phyloP scores from a whole-genome alignment of 53 echinoderm and acorn worm species.

The Holothuria scabra region DNA sequence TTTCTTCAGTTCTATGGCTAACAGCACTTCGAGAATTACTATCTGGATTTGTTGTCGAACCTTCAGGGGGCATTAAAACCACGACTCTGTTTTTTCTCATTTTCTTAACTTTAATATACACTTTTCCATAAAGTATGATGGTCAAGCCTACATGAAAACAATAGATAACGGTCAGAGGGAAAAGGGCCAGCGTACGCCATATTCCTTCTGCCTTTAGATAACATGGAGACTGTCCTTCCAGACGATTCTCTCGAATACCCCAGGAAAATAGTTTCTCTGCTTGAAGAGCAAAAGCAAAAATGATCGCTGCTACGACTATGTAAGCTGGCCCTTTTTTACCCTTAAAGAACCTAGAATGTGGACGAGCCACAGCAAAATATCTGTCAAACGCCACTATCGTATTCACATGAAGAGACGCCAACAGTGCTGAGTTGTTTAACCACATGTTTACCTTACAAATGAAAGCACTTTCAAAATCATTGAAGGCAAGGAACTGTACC shows the following conservation, averaged over 20 bases:
- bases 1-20: too few species aligned
- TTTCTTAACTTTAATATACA: not conserved
- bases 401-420: constrained; percentile 17
- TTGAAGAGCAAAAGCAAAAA: not conserved
- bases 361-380: constrained; percentile 8
- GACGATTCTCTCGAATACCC: not conserved
- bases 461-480: not conserved
- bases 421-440: not conserved
- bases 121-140: not conserved
- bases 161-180: not conserved
- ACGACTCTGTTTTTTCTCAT: not conserved
- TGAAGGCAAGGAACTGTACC: not conserved
- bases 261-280: not conserved
- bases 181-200: not conserved
- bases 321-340: not conserved
- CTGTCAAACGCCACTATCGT: constrained; percentile 24
- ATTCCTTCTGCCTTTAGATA: not conserved
- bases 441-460: constrained; percentile 6
- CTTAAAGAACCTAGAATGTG: not conserved
- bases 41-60: not conserved
- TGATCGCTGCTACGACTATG: not conserved
- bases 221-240: not conserved
- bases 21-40: not conserved
- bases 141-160: not conserved
- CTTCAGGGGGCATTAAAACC: not conserved